phyloP scores from a whole-genome alignment of 2,888 invertebrate species.

The Stegana nigrithorax region DNA sequence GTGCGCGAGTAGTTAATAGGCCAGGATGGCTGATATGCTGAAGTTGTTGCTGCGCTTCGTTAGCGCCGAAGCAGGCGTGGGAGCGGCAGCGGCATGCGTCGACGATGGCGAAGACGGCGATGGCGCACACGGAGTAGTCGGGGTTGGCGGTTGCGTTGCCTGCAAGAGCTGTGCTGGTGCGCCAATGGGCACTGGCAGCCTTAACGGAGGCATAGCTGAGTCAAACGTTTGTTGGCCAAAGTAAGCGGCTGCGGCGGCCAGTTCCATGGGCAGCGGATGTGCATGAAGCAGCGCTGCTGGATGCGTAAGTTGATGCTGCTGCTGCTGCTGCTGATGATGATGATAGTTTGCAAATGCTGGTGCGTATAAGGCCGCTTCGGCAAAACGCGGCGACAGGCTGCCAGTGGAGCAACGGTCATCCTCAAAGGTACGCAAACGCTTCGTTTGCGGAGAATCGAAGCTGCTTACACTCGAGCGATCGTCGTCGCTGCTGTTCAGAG shows the following conservation, averaged over 20 bases:
- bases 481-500: constrained; percentile 40
- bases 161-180: not conserved
- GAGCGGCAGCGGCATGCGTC: constrained; percentile 15
- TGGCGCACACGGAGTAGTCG: constrained; percentile 8
- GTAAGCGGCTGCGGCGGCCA: constrained; percentile 44
- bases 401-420: constrained; percentile 50
- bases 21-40: constrained; percentile 68
- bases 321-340: constrained; percentile 35
- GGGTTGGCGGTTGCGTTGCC: not conserved
- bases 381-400: constrained; percentile 44
- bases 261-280: constrained; percentile 35
- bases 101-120: constrained; percentile 14
- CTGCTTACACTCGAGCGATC: constrained; percentile 60
- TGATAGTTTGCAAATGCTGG: constrained; percentile 27
- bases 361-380: constrained; percentile 25
- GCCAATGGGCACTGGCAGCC: constrained; percentile 23
- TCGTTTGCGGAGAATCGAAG: constrained; percentile 50
- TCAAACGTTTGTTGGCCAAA: constrained; percentile 30
- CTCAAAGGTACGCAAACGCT: constrained; percentile 62
- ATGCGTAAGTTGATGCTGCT: constrained; percentile 14
- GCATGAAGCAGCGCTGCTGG: constrained; percentile 32
- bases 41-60: constrained; percentile 65
- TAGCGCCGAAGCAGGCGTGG: constrained; percentile 31
- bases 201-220: constrained; percentile 35
- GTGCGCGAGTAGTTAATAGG: constrained; percentile 39